Conservation (phyloP, 1,140 invertebrate species). For the Zelostemma sp. region DNA sequence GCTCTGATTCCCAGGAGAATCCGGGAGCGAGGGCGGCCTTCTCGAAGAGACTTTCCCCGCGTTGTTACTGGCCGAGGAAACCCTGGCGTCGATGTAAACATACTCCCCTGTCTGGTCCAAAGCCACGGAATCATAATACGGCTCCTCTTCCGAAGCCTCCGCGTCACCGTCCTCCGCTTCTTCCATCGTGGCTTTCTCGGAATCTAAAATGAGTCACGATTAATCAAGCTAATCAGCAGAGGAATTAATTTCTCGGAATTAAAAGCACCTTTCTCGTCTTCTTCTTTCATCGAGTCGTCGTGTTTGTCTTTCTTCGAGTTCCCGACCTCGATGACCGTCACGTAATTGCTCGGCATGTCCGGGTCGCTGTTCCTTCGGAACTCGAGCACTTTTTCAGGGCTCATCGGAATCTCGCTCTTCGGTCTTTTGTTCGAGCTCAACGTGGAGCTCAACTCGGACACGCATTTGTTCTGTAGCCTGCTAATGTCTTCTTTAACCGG, state of each 20-base stretch:
- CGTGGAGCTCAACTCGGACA: slow-evolving; percentile 66
- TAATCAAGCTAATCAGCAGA: too few species aligned
- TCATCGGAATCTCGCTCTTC: slow-evolving; percentile 66
- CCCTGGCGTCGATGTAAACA: slow-evolving; percentile 79
- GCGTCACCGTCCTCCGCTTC: slow-evolving; percentile 67
- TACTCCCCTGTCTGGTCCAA: slow-evolving; percentile 84
- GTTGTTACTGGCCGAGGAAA: slow-evolving; percentile 59
- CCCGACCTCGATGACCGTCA: slow-evolving; percentile 88
- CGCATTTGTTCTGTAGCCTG: slow-evolving; percentile 67
- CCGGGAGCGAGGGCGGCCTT: slow-evolving; percentile 73
- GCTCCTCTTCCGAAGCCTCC: slow-evolving; percentile 76
- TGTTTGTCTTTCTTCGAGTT: slow-evolving; percentile 65
- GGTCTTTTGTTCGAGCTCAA: slow-evolving; percentile 61
- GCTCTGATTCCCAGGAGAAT: slow-evolving; percentile 80
- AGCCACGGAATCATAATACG: slow-evolving; percentile 86
- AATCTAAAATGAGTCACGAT: slow-evolving; percentile 51
- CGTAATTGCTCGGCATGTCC: slow-evolving; percentile 80
- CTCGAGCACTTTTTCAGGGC: slow-evolving; percentile 65
- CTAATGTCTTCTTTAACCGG: slow-evolving; percentile 63
- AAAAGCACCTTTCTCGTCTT: slow-evolving; percentile 61
- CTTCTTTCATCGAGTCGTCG: slow-evolving; percentile 60
- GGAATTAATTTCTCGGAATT: not conserved
- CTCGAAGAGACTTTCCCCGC: slow-evolving; percentile 55
- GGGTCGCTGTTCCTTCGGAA: slow-evolving; percentile 66
- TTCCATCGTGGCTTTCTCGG: slow-evolving; percentile 59